These are phyloP conservation scores for Eospalax fontanierii DNA, from an alignment of 2,797 vertebrate genomes.

Conservation along the genomic window DNA sequence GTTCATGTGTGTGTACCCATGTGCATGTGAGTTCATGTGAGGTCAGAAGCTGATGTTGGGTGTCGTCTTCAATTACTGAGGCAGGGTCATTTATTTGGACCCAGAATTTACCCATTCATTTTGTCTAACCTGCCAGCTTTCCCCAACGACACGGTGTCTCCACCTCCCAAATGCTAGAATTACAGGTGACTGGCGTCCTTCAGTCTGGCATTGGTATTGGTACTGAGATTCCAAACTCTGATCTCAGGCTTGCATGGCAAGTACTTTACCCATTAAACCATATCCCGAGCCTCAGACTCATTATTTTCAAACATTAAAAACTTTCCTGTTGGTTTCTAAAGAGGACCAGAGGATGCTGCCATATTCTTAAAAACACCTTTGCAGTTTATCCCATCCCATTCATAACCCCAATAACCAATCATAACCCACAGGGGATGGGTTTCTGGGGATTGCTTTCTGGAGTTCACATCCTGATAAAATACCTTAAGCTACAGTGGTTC, in stretches of 20 bases:
- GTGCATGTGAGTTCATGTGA: background rate
- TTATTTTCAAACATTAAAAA: slow-evolving; percentile 30
- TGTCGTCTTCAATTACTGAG: background rate
- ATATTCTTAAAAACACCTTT: slow-evolving; percentile 39
- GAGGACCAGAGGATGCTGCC: background rate
- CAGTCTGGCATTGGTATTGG: background rate
- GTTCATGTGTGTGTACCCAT: too few relatives aligned
- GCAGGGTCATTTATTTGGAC: background rate
- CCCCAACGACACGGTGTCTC: background rate
- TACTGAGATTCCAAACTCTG: too few relatives aligned
- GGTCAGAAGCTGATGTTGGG: background rate
- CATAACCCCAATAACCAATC: background rate
- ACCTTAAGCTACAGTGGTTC: background rate
- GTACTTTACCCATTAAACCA: background rate
- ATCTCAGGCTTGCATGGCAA: background rate
- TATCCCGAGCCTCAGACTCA: background rate
- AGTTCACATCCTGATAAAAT: slow-evolving; percentile 25
- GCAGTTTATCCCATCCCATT: slow-evolving; percentile 20
- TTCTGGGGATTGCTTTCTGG: slow-evolving; percentile 11
- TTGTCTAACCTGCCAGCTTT: background rate
- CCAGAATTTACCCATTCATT: background rate
- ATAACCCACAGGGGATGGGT: background rate
- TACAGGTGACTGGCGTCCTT: background rate
- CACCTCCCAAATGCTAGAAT: background rate
- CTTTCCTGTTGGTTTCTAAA: slow-evolving; percentile 4